These are phyloP conservation scores for Vultur gryphus DNA, from an alignment of 2,797 vertebrate species.

Conservation along the genomic window DNA sequence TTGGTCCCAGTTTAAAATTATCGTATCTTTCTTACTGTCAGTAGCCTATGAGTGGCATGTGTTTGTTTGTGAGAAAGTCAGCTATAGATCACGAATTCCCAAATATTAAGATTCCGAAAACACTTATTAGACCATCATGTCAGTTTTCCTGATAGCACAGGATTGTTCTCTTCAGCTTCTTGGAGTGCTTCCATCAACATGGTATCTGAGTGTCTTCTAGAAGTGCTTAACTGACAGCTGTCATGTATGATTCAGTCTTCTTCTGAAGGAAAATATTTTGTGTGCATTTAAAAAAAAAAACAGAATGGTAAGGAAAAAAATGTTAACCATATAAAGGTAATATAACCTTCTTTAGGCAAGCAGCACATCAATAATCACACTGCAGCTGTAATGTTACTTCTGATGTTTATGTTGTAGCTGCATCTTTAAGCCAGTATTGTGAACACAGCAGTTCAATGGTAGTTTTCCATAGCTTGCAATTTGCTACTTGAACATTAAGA, in stretches of 20 bases:
- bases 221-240: constrained; percentile 32
- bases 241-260: neutral
- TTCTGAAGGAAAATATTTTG: neutral
- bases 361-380: neutral
- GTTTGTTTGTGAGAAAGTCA: neutral
- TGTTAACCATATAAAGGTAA: neutral
- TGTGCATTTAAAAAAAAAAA: neutral
- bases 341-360: neutral
- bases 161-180: constrained; percentile 6
- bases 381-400: neutral
- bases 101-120: neutral
- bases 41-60: neutral
- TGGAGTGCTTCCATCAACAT: constrained; percentile 11
- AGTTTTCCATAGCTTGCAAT: neutral
- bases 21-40: neutral
- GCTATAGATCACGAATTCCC: neutral
- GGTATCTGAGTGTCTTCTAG: constrained; percentile 3
- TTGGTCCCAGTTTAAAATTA: neutral
- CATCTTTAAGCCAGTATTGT: neutral
- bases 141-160: neutral
- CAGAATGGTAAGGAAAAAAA: neutral
- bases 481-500: neutral
- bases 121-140: neutral
- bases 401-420: neutral
- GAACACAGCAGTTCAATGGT: neutral